phyloP scores from a whole-genome alignment of 2,888 invertebrate species.

The Chrysolina americana region DNA sequence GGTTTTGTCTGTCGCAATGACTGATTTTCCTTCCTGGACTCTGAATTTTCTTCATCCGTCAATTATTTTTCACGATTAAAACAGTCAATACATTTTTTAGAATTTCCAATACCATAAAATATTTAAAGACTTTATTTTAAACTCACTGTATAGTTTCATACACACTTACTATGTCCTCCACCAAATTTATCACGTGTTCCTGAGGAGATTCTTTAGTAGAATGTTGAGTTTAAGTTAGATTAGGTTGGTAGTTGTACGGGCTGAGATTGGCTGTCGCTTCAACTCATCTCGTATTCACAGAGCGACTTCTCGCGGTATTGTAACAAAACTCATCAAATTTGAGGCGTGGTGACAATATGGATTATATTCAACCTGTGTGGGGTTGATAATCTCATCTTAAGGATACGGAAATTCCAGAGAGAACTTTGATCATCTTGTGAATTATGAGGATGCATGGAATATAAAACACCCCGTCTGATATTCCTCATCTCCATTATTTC shows the following conservation, averaged over 20 bases:
- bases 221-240: conserved; percentile 43
- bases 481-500: conserved; percentile 50
- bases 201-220: conserved; percentile 36
- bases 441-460: conserved; percentile 67
- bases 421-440: conserved; percentile 70
- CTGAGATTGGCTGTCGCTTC: conserved; percentile 50
- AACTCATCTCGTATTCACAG: conserved; percentile 65
- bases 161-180: conserved; percentile 2
- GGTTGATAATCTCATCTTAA: conserved; percentile 69
- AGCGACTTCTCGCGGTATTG: conserved; percentile 65
- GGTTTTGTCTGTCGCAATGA: too few species aligned
- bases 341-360: conserved; percentile 70
- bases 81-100: too few species aligned
- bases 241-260: conserved; percentile 39
- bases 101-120: too few species aligned
- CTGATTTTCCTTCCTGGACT: too few species aligned
- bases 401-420: conserved; percentile 66
- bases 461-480: conserved; percentile 59
- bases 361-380: conserved; percentile 67
- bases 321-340: conserved; percentile 70
- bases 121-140: too few species aligned
- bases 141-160: not conserved
- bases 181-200: conserved; percentile 17
- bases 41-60: too few species aligned
- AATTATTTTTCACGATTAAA: too few species aligned